These are phyloP conservation scores for Trichogramma pretiosum DNA, from an alignment of 1,140 invertebrate genomes.

Conservation along the genomic window DNA sequence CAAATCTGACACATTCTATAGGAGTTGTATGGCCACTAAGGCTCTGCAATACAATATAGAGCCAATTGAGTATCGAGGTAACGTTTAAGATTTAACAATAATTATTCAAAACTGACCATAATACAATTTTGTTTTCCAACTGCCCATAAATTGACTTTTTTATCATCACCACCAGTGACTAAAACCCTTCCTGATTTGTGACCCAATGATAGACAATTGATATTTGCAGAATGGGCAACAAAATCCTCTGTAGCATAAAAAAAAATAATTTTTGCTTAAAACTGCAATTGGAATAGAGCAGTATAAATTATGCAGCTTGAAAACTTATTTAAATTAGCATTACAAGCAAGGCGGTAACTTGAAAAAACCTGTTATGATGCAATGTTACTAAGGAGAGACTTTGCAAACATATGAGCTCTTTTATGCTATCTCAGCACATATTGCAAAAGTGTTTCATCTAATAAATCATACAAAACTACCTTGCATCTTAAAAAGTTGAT, in stretches of 20 bases:
- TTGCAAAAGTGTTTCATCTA: too few relatives aligned
- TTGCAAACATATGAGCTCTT: slow-evolving; percentile 7
- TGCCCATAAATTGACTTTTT: slow-evolving; percentile 96
- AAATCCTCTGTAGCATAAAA: slow-evolving; percentile 71
- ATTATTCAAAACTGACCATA: slow-evolving; percentile 58
- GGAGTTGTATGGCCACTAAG: slow-evolving; percentile 86
- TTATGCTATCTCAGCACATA: not conserved
- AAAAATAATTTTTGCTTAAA: slow-evolving; percentile 6
- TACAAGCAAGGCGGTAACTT: not conserved
- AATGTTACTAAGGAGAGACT: slow-evolving; percentile 1
- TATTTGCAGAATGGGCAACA: slow-evolving; percentile 76
- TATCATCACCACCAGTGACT: slow-evolving; percentile 93
- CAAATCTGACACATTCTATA: slow-evolving; percentile 91
- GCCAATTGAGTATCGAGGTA: not conserved
- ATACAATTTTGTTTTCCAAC: slow-evolving; percentile 92
- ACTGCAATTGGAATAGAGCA: not conserved
- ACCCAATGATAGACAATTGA: slow-evolving; percentile 84
- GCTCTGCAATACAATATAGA: slow-evolving; percentile 53
- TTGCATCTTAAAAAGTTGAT: too few relatives aligned
- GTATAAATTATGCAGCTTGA: slow-evolving; percentile 2
- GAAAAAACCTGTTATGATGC: slow-evolving; percentile 14
- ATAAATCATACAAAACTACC: too few relatives aligned
- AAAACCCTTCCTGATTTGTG: slow-evolving; percentile 85
- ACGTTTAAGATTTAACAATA: not conserved
- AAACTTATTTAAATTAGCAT: slow-evolving; percentile 4